A percentile compares a stretch with the other conserved stretches of the same genome.
Evolutionary conservation across 1,140 invertebrate species (phyloP).

Genomic region (Oscheius sp.): DNA sequence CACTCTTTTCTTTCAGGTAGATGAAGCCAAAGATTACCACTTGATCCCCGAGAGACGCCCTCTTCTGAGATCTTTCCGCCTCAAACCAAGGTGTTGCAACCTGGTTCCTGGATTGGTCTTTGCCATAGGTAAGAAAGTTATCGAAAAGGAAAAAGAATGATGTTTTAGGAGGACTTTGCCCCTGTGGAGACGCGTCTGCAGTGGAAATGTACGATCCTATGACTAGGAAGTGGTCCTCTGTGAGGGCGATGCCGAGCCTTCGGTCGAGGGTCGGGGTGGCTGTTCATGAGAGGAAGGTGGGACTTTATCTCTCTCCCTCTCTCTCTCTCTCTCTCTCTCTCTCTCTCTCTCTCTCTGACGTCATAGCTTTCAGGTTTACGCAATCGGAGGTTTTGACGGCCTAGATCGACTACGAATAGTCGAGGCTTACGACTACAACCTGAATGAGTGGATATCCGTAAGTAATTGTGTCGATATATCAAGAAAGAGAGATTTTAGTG

Average conservation of each 20-base stretch:
- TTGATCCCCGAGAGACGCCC: constrained; percentile 78
- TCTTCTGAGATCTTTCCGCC: constrained; percentile 73
- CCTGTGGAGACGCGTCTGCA: constrained; percentile 78
- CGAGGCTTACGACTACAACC: constrained; percentile 77
- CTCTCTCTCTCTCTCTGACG: not conserved
- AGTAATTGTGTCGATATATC: constrained; percentile 77
- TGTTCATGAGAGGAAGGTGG: constrained; percentile 63
- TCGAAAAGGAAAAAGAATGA: not conserved
- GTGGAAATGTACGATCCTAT: constrained; percentile 82
- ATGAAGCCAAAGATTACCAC: constrained; percentile 80
- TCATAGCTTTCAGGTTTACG: constrained; percentile 69
- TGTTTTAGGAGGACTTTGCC: not conserved
- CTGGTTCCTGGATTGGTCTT: constrained; percentile 76
- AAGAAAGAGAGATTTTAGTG: constrained; percentile 10
- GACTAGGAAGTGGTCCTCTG: constrained; percentile 73
- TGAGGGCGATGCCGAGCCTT: constrained; percentile 80
- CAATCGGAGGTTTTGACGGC: constrained; percentile 74
- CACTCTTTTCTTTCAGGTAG: constrained; percentile 52
- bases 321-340: not conserved
- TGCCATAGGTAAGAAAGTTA: constrained; percentile 82
- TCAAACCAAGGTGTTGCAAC: constrained; percentile 74
- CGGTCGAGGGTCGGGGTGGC: constrained; percentile 80
- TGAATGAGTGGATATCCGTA: constrained; percentile 75
- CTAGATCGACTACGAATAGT: constrained; percentile 78
- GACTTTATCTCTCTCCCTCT: not conserved